Conservation (phyloP, 2,888 invertebrate species). For the Cantharis flavilabris region DNA sequence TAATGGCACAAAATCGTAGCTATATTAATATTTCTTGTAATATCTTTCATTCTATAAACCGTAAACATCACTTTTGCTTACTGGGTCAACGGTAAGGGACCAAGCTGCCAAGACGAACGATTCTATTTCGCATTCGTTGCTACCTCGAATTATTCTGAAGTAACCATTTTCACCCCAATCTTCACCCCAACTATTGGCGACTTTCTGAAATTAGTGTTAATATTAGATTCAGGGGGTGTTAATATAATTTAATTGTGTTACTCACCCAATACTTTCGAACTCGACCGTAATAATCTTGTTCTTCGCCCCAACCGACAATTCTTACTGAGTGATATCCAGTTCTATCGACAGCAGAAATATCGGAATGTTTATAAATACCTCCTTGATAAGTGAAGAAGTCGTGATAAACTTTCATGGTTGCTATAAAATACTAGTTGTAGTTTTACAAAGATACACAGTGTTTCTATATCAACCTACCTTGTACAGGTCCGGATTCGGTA, state of each 20-base stretch:
- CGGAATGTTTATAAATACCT: constrained; percentile 77
- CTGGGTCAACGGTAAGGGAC: constrained; percentile 62
- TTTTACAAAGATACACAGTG: background rate
- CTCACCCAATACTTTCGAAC: constrained; percentile 82
- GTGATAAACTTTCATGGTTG: constrained; percentile 86
- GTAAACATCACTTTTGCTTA: constrained; percentile 31
- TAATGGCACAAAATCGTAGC: constrained; percentile 22
- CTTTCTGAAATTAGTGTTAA: constrained; percentile 66
- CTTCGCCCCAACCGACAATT: constrained; percentile 91
- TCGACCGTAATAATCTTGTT: constrained; percentile 58
- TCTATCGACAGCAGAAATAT: constrained; percentile 59
- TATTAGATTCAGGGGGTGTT: background rate
- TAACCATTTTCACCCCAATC: constrained; percentile 92
- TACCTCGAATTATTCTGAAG: constrained; percentile 84
- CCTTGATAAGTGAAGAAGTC: constrained; percentile 91
- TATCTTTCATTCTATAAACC: constrained; percentile 3
- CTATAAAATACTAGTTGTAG: constrained; percentile 56
- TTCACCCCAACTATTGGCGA: constrained; percentile 92
- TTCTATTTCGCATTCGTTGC: constrained; percentile 89
- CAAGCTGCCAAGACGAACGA: constrained; percentile 83
- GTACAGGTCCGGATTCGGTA: constrained; percentile 87
- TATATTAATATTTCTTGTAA: background rate
- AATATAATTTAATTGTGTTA: constrained; percentile 46
- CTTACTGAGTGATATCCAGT: constrained; percentile 88
- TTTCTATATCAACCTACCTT: constrained; percentile 62